A percentile compares a stretch with the other conserved stretches of the same genome.
These are phyloP conservation scores for Reticulitermes lucifugus DNA, from an alignment of 2,888 invertebrate species.

Conservation along the genomic window DNA sequence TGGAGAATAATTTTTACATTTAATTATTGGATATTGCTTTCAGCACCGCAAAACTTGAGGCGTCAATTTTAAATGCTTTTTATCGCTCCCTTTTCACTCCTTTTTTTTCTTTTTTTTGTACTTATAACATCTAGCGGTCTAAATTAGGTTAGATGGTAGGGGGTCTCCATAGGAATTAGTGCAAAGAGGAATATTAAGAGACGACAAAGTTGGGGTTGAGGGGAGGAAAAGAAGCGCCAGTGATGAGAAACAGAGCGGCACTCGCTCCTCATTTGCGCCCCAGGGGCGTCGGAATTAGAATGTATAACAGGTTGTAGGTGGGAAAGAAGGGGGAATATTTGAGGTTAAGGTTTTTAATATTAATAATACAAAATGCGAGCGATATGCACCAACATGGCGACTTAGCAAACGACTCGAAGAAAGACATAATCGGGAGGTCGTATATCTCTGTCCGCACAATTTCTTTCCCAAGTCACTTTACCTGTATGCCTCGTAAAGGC, in stretches of 20 bases:
- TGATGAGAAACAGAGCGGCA: conserved; percentile 45
- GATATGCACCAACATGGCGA: neutral
- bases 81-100: conserved; percentile 33
- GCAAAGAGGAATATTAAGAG: conserved; percentile 49
- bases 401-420: neutral
- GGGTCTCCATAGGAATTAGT: conserved; percentile 48
- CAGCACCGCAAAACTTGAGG: conserved; percentile 44
- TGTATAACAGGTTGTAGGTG: conserved; percentile 51
- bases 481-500: too few species aligned
- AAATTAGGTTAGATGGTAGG: conserved; percentile 53
- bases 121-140: conserved; percentile 50
- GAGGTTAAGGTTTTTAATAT: neutral
- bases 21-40: conserved; percentile 52
- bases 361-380: too few species aligned
- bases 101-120: conserved; percentile 20
- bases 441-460: too few species aligned
- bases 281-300: conserved; percentile 46
- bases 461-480: too few species aligned
- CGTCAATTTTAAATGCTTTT: conserved; percentile 49
- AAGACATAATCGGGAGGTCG: neutral
- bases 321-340: conserved; percentile 9
- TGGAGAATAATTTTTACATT: conserved; percentile 52
- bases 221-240: conserved; percentile 20
- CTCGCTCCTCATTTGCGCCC: conserved; percentile 48
- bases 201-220: conserved; percentile 44